Conservation (phyloP, 2,797 vertebrate genomes). For the Argya squamiceps region DNA sequence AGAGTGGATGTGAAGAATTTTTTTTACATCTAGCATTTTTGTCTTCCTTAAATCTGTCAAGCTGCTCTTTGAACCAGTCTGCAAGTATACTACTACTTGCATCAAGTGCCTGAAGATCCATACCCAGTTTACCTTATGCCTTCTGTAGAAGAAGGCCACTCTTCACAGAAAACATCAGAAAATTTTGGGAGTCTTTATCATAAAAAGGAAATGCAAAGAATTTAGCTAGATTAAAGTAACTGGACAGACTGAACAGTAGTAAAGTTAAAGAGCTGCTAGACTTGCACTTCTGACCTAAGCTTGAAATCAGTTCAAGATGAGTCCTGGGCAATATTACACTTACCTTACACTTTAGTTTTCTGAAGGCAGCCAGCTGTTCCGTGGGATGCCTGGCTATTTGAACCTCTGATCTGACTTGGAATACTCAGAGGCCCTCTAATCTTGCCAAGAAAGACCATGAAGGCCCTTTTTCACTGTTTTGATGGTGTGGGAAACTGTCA, state of each 20-base stretch:
- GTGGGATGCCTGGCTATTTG: background rate
- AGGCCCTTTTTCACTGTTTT: rapidly evolving
- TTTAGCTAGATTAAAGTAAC: background rate
- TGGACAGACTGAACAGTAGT: background rate
- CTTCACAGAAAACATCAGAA: background rate
- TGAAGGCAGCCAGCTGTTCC: background rate
- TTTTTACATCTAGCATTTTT: background rate
- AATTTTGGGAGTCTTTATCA: background rate
- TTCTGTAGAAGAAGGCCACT: background rate
- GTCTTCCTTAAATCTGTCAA: background rate
- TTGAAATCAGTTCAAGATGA: background rate
- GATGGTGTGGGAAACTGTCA: background rate
- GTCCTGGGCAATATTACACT: background rate
- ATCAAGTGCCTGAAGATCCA: background rate
- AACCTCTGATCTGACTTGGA: background rate
- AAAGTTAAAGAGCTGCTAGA: background rate
- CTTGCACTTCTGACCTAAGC: background rate
- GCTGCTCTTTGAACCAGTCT: background rate
- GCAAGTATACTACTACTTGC: background rate
- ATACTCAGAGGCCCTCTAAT: background rate
- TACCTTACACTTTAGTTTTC: background rate
- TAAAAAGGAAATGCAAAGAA: background rate
- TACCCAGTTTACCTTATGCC: rapidly evolving
- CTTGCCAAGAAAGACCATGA: background rate
- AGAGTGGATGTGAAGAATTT: background rate